These are phyloP conservation scores for Rhinogobio ventralis DNA, from an alignment of 2,797 vertebrate species.

Conservation along the genomic window DNA sequence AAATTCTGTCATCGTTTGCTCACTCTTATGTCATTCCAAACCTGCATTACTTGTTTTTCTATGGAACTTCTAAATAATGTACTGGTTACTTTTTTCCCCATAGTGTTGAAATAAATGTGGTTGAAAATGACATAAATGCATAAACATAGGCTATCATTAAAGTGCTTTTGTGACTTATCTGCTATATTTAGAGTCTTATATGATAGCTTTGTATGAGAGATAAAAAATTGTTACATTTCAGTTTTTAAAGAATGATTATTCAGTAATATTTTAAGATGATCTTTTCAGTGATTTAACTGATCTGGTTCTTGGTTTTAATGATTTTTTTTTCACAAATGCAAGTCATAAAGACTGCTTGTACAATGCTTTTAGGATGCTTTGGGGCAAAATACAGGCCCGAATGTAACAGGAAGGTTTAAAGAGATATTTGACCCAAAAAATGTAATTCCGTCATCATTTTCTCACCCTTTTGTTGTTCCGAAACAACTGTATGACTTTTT, in stretches of 20 bases:
- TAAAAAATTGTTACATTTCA: not conserved
- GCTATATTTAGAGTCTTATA: constrained; percentile 1
- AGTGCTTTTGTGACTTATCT: not conserved
- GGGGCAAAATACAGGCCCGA: not conserved
- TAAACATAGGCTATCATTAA: not conserved
- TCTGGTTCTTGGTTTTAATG: not conserved
- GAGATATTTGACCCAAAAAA: not conserved
- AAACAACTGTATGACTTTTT: not conserved
- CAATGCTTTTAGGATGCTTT: not conserved
- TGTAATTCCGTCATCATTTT: not conserved
- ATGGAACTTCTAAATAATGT: not conserved
- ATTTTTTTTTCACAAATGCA: not conserved
- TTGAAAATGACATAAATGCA: not conserved
- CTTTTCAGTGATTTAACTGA: not conserved
- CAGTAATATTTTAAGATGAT: no score
- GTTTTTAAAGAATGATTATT: not conserved
- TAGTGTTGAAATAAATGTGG: not conserved
- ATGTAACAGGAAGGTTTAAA: not conserved
- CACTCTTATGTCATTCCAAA: not conserved
- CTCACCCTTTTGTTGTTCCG: not conserved
- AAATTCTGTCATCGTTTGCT: not conserved
- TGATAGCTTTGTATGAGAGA: not conserved
- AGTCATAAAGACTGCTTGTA: not conserved
- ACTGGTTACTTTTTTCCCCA: not conserved
- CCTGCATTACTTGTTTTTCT: not conserved